Evolutionary conservation across 2,113 vertebrate species (phyloP), one percentile per base, ranked within the genome.

Genomic region (Eubucco bourcierii): DNA sequence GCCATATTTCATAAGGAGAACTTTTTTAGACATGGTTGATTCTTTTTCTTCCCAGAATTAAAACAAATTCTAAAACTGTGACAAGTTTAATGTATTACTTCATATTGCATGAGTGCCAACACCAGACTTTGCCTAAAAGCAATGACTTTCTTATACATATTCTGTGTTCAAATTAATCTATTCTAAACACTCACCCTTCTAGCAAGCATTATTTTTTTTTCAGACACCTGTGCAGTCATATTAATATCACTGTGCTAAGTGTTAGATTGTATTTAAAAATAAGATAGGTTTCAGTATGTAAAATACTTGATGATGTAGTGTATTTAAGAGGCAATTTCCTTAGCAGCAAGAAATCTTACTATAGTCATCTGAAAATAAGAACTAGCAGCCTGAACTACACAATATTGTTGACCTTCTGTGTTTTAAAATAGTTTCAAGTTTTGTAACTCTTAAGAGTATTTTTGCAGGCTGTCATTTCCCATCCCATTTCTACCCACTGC

Each of bases 1-100:
- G 28, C 15, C 60, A 20, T 11, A 67, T 64, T 86, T 90, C 66
- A 19, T 63, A 65, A 55, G 16, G 80, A 34, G 19, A 78, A 56
- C 5, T 66, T 66, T 80, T 81, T 84, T 84, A 78, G 73, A 78
- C 47, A 47, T 9, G 21, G 20, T 47, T 47, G 47, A 10, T 23
- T 6, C 12, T 44, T 27, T 27, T 39, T 31, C n/a, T 14, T 3
- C 37, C 37, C 28, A 80, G 27, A 89, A 80, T 94, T 70, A 66
- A 90, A 92, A 90, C 47, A 81, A 17, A 85, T 71, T 66, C 55
- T 77, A 76, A 80, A 94, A 80, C 15, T 90, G 11, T 85, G 55
- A 94, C 46, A 87, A 91, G 28, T 71, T 63, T 81, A 87, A 67
- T 56, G 7, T 52, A 88, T 64, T 90, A 84, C 61, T 86, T 88